A percentile compares a stretch with the other conserved stretches of the same genome.
Conservation (phyloP, 2,113 vertebrate species). For the Carlito syrichta region DNA sequence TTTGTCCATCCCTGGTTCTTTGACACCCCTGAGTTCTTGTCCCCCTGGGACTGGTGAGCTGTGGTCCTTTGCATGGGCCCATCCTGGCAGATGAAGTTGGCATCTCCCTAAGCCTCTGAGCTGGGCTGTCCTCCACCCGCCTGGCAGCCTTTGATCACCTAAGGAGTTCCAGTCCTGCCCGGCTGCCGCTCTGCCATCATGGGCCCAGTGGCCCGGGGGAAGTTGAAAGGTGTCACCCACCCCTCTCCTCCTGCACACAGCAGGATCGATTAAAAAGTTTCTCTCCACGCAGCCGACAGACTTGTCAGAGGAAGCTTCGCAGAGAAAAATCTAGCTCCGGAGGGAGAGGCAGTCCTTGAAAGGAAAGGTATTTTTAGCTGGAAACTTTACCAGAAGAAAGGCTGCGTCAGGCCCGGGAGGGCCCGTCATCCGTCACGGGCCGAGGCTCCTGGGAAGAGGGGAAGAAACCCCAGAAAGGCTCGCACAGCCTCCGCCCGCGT, state of each 20-base stretch:
- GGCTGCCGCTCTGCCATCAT: neutral
- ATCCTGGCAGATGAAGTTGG: neutral
- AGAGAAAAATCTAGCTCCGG: neutral
- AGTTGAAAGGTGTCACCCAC: conserved; percentile 9
- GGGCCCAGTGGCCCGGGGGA: rapidly evolving
- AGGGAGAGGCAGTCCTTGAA: conserved; percentile 24
- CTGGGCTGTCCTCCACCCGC: rapidly evolving
- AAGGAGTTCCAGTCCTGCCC: conserved; percentile 45
- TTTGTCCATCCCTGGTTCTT: neutral
- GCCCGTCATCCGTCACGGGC: rapidly evolving
- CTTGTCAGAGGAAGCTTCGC: neutral
- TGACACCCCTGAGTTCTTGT: rapidly evolving
- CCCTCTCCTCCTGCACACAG: neutral
- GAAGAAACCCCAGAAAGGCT: neutral
- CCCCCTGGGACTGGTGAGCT: neutral
- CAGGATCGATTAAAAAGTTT: neutral
- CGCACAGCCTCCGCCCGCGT: neutral
- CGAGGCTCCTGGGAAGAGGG: neutral
- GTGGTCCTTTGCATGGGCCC: rapidly evolving
- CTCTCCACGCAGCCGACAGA: neutral
- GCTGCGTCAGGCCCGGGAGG: conserved; percentile 38
- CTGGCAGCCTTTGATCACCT: neutral
- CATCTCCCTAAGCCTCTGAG: neutral
- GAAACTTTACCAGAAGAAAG: conserved; percentile 27
- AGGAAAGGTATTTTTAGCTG: conserved; percentile 67